Base-by-base conservation (phyloP, 2,113 vertebrate species). In the Oreochromis aureus region DNA sequence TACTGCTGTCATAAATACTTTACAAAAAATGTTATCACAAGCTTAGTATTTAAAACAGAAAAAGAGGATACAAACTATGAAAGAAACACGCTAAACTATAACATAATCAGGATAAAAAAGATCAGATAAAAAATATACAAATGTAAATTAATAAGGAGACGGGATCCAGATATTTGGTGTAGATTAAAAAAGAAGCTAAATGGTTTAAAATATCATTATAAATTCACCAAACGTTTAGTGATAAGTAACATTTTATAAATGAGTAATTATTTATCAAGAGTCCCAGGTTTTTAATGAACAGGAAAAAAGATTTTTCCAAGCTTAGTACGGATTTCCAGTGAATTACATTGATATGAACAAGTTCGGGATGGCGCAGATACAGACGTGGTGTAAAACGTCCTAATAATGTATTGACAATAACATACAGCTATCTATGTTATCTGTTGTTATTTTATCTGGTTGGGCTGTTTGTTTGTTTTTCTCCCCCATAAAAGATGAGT, bases 181-280 rank as follows among this genome's bases (percentile, higher is more conserved):
- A n/a, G 61, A 66, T 36, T 7, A n/a, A 66, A 66, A 63, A 12
- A 0, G 10, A 36, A 36, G 6, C 59, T 0, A 36, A 63, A 36
- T 63, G 18, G 59, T n/a, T 63, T 63, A 36, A 3, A n/a, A 63
- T 63, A n/a, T 63, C 18, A 63, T 63, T 19, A 36, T 12, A n/a
- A 63, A 36, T 36, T 63, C 59, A 63, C 18, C 59, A 34, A 19
- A 10, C 2, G 30, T 63, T 63, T 34, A 63, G 30, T 34, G 18
- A 32, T 7, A 0, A 36, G 59, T 63, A 36, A 3, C 59, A n/a
- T 63, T 63, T 63, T 63, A 36, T 12, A 2, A 36, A 63, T 5
- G 0, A 63, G 0, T 63, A n/a, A 36, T 0, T 63, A 0, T 36
- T 63, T 63, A 63, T 36, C 59, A 0, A 2, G 56, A 16, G 18